Conservation (phyloP, 2,113 vertebrate genomes). For the Chloropsis hardwickii region DNA sequence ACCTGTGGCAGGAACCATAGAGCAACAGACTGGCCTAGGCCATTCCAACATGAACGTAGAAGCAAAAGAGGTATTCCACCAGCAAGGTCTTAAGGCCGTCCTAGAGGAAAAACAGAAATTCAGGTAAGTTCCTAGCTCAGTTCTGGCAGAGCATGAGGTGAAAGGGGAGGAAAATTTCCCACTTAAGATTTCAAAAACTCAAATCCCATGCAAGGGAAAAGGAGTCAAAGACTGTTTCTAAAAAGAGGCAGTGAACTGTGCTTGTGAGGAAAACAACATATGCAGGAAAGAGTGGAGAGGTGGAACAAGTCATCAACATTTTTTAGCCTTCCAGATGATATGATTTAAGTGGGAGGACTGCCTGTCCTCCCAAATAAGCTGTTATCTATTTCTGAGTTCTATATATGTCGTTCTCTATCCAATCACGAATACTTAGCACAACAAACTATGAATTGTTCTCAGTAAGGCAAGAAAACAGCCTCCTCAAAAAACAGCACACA, state of each 20-base stretch:
- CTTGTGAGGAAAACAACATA: slow-evolving; percentile 52
- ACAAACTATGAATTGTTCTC: slow-evolving; percentile 23
- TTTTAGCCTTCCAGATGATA: slow-evolving; percentile 50
- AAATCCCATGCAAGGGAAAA: background rate
- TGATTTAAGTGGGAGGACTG: slow-evolving; percentile 58
- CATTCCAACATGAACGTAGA: background rate
- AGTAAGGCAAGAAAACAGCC: background rate
- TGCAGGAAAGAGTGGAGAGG: slow-evolving; percentile 36
- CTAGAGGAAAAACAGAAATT: slow-evolving; percentile 35
- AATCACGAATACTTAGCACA: slow-evolving; percentile 36
- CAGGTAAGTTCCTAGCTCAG: background rate
- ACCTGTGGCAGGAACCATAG: background rate
- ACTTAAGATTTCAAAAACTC: background rate
- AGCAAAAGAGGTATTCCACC: background rate
- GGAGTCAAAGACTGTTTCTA: slow-evolving; percentile 30
- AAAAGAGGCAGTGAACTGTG: slow-evolving; percentile 25
- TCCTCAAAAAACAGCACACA: background rate
- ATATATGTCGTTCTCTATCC: slow-evolving; percentile 17
- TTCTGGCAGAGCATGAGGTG: background rate
- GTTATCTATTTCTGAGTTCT: slow-evolving; percentile 52
- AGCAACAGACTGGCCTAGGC: background rate
- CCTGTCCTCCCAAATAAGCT: slow-evolving; percentile 53
- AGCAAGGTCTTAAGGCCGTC: background rate
- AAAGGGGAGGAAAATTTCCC: background rate
- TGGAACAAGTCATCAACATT: slow-evolving; percentile 54